Conservation (phyloP, 2,113 vertebrate species). For the Oriolus oriolus region DNA sequence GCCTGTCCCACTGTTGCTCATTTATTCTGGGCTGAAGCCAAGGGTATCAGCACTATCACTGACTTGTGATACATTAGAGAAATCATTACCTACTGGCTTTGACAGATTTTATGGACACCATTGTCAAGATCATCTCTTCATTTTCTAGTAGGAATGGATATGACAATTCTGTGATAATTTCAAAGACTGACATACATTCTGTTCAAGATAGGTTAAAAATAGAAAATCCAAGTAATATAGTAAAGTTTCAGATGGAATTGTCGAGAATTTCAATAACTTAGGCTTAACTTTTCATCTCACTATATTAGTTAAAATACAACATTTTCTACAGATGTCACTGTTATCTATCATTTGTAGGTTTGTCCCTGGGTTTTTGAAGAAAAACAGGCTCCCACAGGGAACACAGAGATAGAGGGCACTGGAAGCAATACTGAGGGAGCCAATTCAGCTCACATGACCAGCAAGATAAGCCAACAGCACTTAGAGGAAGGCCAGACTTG, state of each 20-base stretch:
- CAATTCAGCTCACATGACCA: slow-evolving; percentile 8
- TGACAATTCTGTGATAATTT: neutral
- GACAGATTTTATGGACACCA: neutral
- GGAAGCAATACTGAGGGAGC: neutral
- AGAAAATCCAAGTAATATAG: neutral
- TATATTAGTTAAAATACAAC: neutral
- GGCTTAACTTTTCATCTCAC: neutral
- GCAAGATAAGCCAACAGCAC: slow-evolving; percentile 8
- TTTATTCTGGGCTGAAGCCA: neutral
- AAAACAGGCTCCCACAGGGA: neutral
- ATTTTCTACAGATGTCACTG: neutral
- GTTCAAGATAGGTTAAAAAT: neutral
- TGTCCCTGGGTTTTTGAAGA: neutral
- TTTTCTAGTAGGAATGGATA: neutral
- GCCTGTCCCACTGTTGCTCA: neutral
- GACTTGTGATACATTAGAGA: neutral
- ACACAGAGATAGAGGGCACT: neutral
- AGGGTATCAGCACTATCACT: neutral
- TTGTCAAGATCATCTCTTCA: neutral
- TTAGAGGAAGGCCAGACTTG: slow-evolving; percentile 24
- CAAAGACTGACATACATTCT: neutral
- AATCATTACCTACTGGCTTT: neutral
- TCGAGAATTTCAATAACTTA: neutral
- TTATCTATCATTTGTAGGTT: neutral
- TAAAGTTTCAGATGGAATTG: neutral